Evolutionary conservation across 2,797 vertebrate species (phyloP).

Genomic region (Hoplostethus mediterraneus): DNA sequence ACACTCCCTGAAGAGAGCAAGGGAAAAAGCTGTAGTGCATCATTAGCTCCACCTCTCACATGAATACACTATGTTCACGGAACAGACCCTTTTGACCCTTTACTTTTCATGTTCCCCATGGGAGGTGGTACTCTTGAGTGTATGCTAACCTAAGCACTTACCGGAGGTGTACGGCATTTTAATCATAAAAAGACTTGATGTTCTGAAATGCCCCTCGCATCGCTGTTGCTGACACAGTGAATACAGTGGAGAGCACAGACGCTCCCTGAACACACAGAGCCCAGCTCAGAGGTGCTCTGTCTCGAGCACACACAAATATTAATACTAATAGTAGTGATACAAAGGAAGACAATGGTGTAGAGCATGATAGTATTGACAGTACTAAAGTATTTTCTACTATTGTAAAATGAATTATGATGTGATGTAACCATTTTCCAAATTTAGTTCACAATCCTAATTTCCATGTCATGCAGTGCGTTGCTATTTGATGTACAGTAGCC

Average conservation of each 20-base stretch:
- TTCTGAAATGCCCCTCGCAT: conserved; percentile 41
- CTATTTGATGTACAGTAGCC: conserved; percentile 4
- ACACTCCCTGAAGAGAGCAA: not conserved
- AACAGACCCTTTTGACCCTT: conserved; percentile 44
- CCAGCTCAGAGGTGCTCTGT: too few species aligned
- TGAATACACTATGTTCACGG: conserved; percentile 30
- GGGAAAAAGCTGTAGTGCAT: not conserved
- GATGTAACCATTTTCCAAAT: not conserved
- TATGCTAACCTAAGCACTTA: conserved; percentile 60
- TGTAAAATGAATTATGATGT: not conserved
- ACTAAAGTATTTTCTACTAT: not conserved
- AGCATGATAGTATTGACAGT: not conserved
- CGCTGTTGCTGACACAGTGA: conserved; percentile 54
- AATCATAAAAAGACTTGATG: conserved; percentile 49
- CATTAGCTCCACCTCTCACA: conserved; percentile 31
- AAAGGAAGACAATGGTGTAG: not conserved
- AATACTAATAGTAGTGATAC: conserved; percentile 1
- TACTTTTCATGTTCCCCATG: conserved; percentile 9
- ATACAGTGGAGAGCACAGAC: conserved; percentile 12
- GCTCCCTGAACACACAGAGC: too few species aligned
- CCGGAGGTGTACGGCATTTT: conserved; percentile 51
- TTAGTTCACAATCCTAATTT: not conserved
- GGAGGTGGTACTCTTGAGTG: conserved; percentile 26
- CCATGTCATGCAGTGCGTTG: not conserved
- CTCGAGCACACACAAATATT: not conserved